Base-by-base conservation (phyloP, 2,888 invertebrate species). In the Erebia ligea region DNA sequence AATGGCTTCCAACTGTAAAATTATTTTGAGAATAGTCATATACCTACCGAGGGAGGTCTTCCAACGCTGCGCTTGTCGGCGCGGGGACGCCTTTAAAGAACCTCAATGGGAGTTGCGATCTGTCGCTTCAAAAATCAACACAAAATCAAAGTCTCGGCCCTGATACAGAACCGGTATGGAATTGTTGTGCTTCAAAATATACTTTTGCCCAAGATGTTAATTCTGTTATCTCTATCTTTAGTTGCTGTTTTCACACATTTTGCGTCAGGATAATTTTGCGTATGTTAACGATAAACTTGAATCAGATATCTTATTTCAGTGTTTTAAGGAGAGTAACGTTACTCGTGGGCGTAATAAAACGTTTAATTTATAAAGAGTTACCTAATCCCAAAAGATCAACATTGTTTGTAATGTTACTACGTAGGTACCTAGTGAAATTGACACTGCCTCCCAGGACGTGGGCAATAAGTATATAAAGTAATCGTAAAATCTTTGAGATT, bases 311-410 rank as follows among this genome's bases (percentile, higher is more conserved):
- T 59, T 42, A 59, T 59, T 9, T 40, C 42, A 42, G 11, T 17
- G 15, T 52, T 52, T 50, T 50, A 15, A n/a, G 15, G 17, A 8
- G 15, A 8, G n/a, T 57, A 57, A 57, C 25, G 13, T 57, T 25
- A 25, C 57, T 15, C 40, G 19, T 19, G 42, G 19, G 45, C 6
- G 19, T 45, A 13, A 61, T 61, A 61, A 61, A 61, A 61, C 1
- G 61, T 45, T 61, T 45, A 45, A n/a, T 61, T 61, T 61, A 48
- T 21, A 61, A 45, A 21, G 10, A 13, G 61, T 61, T 48, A 61
- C 61, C n/a, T 21, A 45, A 61, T 15, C 19, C 45, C 42, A 40
- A 4, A 19, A 61, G 11, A 5, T 5, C 45, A 61, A 61, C 5
- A 61, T 61, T 61, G 42, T 61, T 19, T 19, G 2, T 40, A n/a